These are phyloP conservation scores for Selene dorsalis DNA, from an alignment of 2,797 vertebrate genomes.

Conservation along the genomic window DNA sequence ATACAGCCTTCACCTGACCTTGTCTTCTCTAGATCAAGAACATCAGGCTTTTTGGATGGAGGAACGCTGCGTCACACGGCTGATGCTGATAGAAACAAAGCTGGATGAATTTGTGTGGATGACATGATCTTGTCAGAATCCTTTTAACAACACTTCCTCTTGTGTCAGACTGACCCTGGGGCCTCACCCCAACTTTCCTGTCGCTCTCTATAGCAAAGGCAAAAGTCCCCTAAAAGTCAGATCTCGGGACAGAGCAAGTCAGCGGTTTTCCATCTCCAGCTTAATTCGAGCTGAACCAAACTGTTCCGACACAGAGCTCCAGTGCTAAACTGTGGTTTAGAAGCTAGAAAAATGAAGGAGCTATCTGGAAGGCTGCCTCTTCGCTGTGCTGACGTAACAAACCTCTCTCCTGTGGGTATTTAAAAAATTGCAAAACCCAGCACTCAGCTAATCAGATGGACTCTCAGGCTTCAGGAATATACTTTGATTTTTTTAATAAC, in stretches of 20 bases:
- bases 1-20: too few species aligned
- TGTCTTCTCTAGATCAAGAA: too few species aligned
- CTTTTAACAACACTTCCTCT: background rate
- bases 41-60: too few species aligned
- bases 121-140: background rate
- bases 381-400: background rate
- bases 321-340: background rate
- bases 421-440: conserved; percentile 10
- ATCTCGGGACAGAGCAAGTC: too few species aligned
- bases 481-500: background rate
- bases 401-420: background rate
- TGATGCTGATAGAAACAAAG: background rate
- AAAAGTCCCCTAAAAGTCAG: too few species aligned
- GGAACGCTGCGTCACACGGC: too few species aligned
- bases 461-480: background rate
- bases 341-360: background rate
- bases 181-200: too few species aligned
- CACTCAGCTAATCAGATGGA: conserved; percentile 9
- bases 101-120: background rate
- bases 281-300: background rate
- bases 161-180: too few species aligned
- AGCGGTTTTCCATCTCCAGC: background rate
- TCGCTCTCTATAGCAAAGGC: too few species aligned
- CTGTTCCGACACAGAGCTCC: background rate
- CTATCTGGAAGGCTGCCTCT: background rate